Evolutionary conservation across 2,888 invertebrate species (phyloP).

Genomic region (Monopis laevigella): DNA sequence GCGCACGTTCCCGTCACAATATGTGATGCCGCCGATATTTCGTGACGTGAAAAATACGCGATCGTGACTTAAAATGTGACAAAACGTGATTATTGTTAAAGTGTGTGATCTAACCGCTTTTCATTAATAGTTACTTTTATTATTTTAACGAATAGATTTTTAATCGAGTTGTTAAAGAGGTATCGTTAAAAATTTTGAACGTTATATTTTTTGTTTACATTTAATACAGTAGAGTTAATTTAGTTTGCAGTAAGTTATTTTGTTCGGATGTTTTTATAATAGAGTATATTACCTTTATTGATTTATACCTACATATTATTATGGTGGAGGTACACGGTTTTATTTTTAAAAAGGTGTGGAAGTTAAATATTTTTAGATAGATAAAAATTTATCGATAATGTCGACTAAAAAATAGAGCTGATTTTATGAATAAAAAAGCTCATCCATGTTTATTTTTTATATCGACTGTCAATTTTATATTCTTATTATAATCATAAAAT

Average conservation of each 20-base stretch:
- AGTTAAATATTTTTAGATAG: too few species aligned
- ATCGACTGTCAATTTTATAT: too few species aligned
- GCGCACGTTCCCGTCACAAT: conserved; percentile 34
- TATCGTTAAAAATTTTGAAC: too few species aligned
- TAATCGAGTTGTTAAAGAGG: conserved; percentile 36
- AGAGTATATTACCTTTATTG: too few species aligned
- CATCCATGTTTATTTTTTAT: too few species aligned
- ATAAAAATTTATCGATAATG: too few species aligned
- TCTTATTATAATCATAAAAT: too few species aligned
- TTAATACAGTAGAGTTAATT: conserved; percentile 44
- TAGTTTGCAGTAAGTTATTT: conserved; percentile 42
- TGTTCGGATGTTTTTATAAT: conserved; percentile 50
- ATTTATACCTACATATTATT: too few species aligned
- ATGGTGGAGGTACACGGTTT: too few species aligned
- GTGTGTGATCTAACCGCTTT: conserved; percentile 33
- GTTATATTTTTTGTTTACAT: conserved; percentile 45
- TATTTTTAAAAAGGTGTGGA: too few species aligned
- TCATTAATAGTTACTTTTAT: conserved; percentile 18
- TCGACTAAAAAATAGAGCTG: too few species aligned
- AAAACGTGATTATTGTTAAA: conserved; percentile 49
- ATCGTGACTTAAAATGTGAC: conserved; percentile 29
- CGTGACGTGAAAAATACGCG: conserved; percentile 8
- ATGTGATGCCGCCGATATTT: conserved; percentile 4
- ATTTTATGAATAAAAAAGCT: too few species aligned
- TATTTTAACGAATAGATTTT: conserved; percentile 13